Evolutionary conservation across 2,797 vertebrate genomes (phyloP).

Genomic region (Smutsia temminckii): DNA sequence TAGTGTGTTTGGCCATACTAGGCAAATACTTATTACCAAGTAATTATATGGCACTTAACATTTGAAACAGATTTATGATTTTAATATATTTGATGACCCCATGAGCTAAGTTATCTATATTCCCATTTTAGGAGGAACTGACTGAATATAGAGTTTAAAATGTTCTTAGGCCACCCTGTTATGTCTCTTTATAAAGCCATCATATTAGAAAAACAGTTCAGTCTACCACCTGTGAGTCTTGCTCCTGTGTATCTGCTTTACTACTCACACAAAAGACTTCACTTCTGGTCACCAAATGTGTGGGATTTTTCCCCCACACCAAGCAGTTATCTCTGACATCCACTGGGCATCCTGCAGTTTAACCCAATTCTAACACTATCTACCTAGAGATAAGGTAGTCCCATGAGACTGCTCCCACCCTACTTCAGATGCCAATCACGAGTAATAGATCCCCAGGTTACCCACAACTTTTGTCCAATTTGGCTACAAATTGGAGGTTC

Average conservation of each 20-base stretch:
- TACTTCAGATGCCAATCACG: background rate
- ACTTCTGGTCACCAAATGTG: background rate
- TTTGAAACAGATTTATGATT: slow-evolving; percentile 40
- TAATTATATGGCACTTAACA: slow-evolving; percentile 10
- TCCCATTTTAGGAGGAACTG: slow-evolving; percentile 43
- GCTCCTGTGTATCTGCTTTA: background rate
- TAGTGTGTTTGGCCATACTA: background rate
- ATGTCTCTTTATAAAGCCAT: slow-evolving; percentile 8
- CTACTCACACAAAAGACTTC: background rate
- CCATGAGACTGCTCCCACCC: background rate
- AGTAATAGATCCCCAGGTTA: background rate
- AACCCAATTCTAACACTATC: background rate
- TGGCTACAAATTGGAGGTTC: background rate
- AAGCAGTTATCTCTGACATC: background rate
- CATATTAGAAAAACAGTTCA: slow-evolving; percentile 3
- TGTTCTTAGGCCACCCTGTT: background rate
- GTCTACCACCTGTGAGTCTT: background rate
- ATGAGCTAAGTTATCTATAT: slow-evolving; percentile 35
- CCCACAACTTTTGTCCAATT: background rate
- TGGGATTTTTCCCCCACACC: background rate
- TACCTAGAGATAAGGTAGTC: background rate
- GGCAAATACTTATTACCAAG: slow-evolving; percentile 15
- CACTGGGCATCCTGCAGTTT: background rate
- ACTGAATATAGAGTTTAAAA: slow-evolving; percentile 26
- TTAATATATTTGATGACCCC: slow-evolving; percentile 20